Percentiles rank a stretch among this genome's conserved stretches.
Conservation (phyloP, 2,888 invertebrate species). For the Drosophila trichaetosa region DNA sequence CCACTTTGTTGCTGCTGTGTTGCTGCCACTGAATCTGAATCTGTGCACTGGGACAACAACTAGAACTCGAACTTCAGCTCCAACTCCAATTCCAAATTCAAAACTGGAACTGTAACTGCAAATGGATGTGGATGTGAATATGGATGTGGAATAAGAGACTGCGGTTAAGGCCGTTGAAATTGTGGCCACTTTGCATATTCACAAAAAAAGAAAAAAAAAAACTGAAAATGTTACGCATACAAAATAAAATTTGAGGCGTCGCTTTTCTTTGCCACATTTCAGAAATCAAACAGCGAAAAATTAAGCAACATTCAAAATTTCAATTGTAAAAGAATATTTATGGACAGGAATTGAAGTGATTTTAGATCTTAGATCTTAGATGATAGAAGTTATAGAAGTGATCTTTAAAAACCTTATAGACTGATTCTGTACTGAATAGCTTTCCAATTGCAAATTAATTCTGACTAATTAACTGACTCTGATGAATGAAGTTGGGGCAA, state of each 20-base stretch:
- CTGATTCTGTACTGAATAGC: background rate
- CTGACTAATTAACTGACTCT: background rate
- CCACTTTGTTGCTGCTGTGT: conserved; percentile 27
- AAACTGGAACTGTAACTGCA: conserved; percentile 9
- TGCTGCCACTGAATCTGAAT: conserved; percentile 28
- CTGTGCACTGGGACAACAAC: conserved; percentile 28
- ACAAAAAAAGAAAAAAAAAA: conserved; percentile 16
- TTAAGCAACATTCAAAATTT: background rate
- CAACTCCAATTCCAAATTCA: conserved; percentile 6
- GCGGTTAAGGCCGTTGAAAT: conserved; percentile 2
- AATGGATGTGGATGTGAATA: background rate
- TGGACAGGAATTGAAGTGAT: background rate
- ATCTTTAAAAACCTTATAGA: background rate
- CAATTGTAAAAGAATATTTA: background rate
- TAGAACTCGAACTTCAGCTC: conserved; percentile 7
- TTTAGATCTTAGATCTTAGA: background rate
- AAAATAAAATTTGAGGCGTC: conserved; percentile 28
- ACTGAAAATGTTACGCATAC: background rate
- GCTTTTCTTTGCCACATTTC: conserved; percentile 36
- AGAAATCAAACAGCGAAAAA: conserved; percentile 35
- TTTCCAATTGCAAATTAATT: background rate
- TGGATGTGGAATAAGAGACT: background rate
- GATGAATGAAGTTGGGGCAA: background rate
- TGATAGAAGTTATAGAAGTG: no score
- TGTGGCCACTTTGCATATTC: conserved; percentile 47